Conservation (phyloP, 2,888 invertebrate species). For the Dryobotodes eremita region DNA sequence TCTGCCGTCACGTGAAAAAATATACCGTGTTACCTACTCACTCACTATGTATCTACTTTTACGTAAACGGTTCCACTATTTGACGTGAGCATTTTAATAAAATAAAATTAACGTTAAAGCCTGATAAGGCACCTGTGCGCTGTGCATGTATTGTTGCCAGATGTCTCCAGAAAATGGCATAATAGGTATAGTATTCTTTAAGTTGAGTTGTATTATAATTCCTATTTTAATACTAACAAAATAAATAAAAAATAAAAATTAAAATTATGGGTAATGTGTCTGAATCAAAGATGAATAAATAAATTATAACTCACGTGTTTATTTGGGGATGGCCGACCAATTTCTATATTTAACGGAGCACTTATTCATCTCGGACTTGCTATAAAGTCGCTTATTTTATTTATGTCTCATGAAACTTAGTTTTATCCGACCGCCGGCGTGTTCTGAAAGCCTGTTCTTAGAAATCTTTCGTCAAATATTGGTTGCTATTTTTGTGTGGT, state of each 20-base stretch:
- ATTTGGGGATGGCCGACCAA: background rate
- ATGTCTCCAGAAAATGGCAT: too few relatives aligned
- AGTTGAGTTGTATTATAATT: too few relatives aligned
- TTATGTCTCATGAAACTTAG: background rate
- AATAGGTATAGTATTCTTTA: too few relatives aligned
- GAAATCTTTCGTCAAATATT: constrained; percentile 8
- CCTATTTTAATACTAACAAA: too few relatives aligned
- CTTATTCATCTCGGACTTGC: background rate
- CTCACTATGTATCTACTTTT: background rate
- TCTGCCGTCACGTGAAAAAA: constrained; percentile 74
- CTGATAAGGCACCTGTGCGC: too few relatives aligned
- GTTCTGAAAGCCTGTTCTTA: background rate
- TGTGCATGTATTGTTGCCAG: too few relatives aligned
- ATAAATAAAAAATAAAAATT: too few relatives aligned
- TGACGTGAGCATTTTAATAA: background rate
- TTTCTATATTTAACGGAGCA: background rate
- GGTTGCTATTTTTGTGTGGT: background rate
- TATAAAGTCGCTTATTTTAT: background rate
- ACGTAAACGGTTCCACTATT: constrained; percentile 9
- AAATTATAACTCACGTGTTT: background rate
- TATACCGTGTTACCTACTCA: constrained; percentile 63
- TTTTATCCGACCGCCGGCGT: background rate
- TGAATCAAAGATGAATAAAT: too few relatives aligned
- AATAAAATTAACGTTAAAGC: background rate
- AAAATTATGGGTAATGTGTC: too few relatives aligned